Evolutionary conservation across 1,140 invertebrate genomes (phyloP).

Genomic region (Hestina assimilis): DNA sequence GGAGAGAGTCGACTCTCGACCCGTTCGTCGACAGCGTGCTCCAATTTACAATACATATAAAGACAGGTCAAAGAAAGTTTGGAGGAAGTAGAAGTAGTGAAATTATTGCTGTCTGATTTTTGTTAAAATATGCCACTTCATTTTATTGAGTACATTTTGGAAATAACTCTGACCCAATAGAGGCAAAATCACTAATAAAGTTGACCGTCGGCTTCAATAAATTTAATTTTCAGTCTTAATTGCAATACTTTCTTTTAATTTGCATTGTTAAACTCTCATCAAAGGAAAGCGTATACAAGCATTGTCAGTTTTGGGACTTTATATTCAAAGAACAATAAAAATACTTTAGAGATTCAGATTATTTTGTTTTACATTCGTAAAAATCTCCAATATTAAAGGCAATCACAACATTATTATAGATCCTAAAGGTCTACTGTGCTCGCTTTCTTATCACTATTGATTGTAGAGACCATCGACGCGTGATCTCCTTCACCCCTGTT

Average conservation of each 20-base stretch:
- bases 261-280: too few species aligned
- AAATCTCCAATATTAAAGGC: conserved; percentile 40
- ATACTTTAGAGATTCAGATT: neutral
- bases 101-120: too few species aligned
- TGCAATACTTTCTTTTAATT: too few species aligned
- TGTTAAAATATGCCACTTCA: too few species aligned
- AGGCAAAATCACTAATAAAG: too few species aligned
- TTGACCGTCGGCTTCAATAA: too few species aligned
- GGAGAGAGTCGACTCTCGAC: conserved; percentile 34
- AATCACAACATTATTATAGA: conserved; percentile 60
- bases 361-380: conserved; percentile 10
- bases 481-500: conserved; percentile 42
- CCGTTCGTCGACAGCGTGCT: conserved; percentile 10
- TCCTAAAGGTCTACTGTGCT: conserved; percentile 53
- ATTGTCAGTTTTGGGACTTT: too few species aligned
- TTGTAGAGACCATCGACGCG: conserved; percentile 41
- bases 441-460: conserved; percentile 62
- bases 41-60: conserved; percentile 1
- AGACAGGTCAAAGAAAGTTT: neutral
- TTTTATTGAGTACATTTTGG: too few species aligned
- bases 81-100: neutral
- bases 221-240: too few species aligned
- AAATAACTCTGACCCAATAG: too few species aligned
- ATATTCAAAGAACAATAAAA: too few species aligned
- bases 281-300: too few species aligned